Evolutionary conservation across 1,140 invertebrate species (phyloP).

Genomic region (Habropoda laboriosa): DNA sequence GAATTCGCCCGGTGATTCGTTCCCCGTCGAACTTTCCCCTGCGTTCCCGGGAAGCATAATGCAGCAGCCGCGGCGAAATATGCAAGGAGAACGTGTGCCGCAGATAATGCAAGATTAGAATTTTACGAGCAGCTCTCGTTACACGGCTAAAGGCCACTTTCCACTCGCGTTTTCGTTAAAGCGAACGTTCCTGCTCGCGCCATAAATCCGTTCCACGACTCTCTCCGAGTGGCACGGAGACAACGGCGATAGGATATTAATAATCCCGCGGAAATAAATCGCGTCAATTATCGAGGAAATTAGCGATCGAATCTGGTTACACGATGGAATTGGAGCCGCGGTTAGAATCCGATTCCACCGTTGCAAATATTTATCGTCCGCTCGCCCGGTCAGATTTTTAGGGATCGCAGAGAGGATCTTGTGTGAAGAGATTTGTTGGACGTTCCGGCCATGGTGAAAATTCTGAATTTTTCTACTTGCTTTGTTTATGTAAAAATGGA

Average conservation of each 20-base stretch:
- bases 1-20: slow-evolving; percentile 53
- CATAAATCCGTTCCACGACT: slow-evolving; percentile 50
- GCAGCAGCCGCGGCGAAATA: slow-evolving; percentile 60
- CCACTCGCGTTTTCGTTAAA: slow-evolving; percentile 60
- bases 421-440: no score
- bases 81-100: slow-evolving; percentile 62
- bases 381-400: no score
- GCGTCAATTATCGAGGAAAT: slow-evolving; percentile 39
- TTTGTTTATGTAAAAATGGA: no score
- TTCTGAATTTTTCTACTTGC: no score
- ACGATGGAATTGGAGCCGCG: slow-evolving; percentile 14
- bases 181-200: slow-evolving; percentile 37
- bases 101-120: slow-evolving; percentile 67
- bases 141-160: slow-evolving; percentile 64
- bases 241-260: slow-evolving; percentile 22
- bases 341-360: neutral
- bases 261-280: slow-evolving; percentile 24
- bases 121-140: slow-evolving; percentile 56
- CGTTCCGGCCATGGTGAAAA: no score
- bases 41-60: slow-evolving; percentile 49
- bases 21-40: slow-evolving; percentile 62
- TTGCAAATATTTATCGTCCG: slow-evolving; percentile 29
- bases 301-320: slow-evolving; percentile 45
- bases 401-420: no score
- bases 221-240: neutral